Evolutionary conservation across 2,113 vertebrate species (phyloP).

Genomic region (Hyperopisus bebe): DNA sequence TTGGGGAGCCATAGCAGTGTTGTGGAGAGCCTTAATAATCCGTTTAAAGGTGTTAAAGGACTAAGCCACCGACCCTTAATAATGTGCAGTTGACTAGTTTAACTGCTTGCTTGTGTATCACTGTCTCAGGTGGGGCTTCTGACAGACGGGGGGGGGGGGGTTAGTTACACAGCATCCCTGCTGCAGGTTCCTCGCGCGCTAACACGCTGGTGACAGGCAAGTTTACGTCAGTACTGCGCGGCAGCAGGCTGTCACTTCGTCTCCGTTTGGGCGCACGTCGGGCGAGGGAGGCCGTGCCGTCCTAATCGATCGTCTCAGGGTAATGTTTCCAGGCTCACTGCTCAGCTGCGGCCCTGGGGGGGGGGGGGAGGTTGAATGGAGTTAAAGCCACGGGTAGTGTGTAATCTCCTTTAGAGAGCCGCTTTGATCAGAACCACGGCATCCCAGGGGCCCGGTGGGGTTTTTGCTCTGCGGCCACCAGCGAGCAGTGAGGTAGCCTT

Average conservation of each 20-base stretch:
- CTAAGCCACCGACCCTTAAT: neutral
- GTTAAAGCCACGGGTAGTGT: neutral
- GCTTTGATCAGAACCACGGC: neutral
- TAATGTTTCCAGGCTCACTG: neutral
- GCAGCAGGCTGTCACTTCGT: neutral
- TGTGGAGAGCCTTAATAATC: neutral
- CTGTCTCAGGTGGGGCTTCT: neutral
- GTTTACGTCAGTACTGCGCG: neutral
- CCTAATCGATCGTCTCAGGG: slow-evolving; percentile 1
- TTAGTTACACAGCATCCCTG: neutral
- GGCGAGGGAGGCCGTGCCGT: neutral
- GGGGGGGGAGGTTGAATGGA: neutral
- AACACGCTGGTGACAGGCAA: neutral
- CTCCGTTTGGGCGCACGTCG: neutral
- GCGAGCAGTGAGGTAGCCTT: too few relatives aligned
- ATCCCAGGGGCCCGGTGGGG: neutral
- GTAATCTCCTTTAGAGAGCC: neutral
- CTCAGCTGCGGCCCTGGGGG: neutral
- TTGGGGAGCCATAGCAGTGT: neutral
- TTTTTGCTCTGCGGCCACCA: neutral
- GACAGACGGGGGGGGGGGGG: neutral
- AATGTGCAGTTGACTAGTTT: neutral
- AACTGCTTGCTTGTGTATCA: neutral
- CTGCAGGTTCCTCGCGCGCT: neutral
- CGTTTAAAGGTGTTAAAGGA: neutral